phyloP scores from a whole-genome alignment of 2,113 vertebrate species.

The Microcebus tavaratra region DNA sequence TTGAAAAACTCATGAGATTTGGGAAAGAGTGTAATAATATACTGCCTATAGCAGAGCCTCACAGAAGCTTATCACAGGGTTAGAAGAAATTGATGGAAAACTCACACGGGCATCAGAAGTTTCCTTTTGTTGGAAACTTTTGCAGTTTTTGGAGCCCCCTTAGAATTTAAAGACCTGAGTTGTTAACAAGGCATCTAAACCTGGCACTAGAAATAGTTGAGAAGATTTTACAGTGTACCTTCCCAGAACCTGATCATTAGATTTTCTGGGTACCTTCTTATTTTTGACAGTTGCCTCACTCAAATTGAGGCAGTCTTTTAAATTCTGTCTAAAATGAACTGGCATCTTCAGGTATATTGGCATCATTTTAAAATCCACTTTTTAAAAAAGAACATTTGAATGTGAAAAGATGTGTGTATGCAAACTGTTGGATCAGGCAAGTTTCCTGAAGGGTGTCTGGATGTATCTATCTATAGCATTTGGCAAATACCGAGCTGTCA shows the following conservation, averaged over 20 bases:
- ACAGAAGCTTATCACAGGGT: not conserved
- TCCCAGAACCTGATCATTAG: not conserved
- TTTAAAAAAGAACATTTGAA: slow-evolving; percentile 15
- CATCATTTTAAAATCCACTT: slow-evolving; percentile 37
- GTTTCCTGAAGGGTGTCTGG: not conserved
- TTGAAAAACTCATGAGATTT: not conserved
- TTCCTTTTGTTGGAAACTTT: not conserved
- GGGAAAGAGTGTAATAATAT: too few species aligned
- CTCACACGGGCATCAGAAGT: not conserved
- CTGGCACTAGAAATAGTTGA: not conserved
- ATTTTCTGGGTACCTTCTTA: not conserved
- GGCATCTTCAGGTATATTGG: not conserved
- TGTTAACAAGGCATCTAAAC: slow-evolving; percentile 22
- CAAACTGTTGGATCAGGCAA: not conserved
- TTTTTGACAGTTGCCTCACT: slow-evolving; percentile 39
- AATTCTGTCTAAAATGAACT: slow-evolving; percentile 25
- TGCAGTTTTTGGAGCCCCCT: not conserved
- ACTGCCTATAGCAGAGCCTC: not conserved
- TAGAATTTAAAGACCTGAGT: not conserved
- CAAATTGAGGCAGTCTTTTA: not conserved
- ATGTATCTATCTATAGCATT: slow-evolving; percentile 40
- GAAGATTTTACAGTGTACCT: not conserved
- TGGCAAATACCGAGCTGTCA: slow-evolving; percentile 39
- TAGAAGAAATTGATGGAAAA: not conserved
- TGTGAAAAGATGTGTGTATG: slow-evolving; percentile 11